These are phyloP conservation scores for Lutraria lutraria DNA, from an alignment of 2,888 invertebrate species.

Conservation along the genomic window DNA sequence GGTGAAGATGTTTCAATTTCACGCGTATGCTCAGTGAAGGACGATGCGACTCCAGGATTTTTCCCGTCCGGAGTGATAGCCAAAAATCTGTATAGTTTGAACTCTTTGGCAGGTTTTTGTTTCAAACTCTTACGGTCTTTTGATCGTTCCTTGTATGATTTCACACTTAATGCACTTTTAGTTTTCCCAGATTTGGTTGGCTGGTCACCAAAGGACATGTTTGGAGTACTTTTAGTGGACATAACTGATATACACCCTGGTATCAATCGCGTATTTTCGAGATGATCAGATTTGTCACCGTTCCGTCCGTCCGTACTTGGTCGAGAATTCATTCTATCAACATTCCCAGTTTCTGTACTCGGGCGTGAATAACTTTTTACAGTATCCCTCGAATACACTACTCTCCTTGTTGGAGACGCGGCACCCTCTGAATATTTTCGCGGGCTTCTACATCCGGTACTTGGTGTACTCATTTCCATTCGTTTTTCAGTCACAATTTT, in stretches of 20 bases:
- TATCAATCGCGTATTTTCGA: slow-evolving; percentile 36
- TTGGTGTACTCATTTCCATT: background rate
- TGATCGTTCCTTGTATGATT: slow-evolving; percentile 48
- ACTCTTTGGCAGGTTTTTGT: slow-evolving; percentile 69
- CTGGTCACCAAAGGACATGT: slow-evolving; percentile 43
- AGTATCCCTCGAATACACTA: slow-evolving; percentile 19
- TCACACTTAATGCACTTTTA: slow-evolving; percentile 50
- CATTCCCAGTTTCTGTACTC: slow-evolving; percentile 19
- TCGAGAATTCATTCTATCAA: background rate
- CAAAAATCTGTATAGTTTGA: slow-evolving; percentile 78
- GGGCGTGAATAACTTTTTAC: slow-evolving; percentile 16
- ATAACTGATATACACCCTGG: slow-evolving; percentile 63
- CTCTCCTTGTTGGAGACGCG: background rate
- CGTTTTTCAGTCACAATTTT: slow-evolving; percentile 36
- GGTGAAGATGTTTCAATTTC: background rate
- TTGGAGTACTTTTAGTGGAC: slow-evolving; percentile 70
- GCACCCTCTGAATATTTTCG: slow-evolving; percentile 2
- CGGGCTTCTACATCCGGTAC: background rate
- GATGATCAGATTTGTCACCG: slow-evolving; percentile 39
- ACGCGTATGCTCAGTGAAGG: slow-evolving; percentile 38
- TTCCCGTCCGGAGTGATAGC: slow-evolving; percentile 72
- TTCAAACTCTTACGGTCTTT: slow-evolving; percentile 44
- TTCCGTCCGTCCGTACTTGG: slow-evolving; percentile 21
- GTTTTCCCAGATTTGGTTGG: slow-evolving; percentile 17
- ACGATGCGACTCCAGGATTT: slow-evolving; percentile 50